Evolutionary conservation across 2,113 vertebrate genomes (phyloP).

Genomic region (Equus quagga): DNA sequence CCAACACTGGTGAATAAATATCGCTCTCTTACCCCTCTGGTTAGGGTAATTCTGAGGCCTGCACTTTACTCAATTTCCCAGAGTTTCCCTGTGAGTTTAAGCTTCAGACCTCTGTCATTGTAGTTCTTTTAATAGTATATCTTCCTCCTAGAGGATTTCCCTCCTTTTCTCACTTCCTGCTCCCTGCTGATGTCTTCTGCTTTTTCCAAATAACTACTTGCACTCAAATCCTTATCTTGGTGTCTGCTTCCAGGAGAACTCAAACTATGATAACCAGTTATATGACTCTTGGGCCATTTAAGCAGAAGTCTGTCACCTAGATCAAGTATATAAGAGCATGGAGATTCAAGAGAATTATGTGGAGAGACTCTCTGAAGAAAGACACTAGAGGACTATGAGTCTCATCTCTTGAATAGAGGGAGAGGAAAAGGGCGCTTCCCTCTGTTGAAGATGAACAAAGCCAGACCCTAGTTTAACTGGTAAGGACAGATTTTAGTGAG

Average conservation of each 20-base stretch:
- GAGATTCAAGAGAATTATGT: neutral
- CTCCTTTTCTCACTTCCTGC: neutral
- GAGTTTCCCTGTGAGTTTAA: neutral
- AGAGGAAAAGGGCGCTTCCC: neutral
- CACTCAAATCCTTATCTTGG: neutral
- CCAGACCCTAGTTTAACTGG: neutral
- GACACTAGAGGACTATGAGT: neutral
- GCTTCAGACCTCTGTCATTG: neutral
- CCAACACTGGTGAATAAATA: neutral
- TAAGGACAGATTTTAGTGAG: neutral
- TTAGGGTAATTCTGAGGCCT: neutral
- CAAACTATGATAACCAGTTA: neutral
- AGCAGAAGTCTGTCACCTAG: neutral
- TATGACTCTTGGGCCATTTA: neutral
- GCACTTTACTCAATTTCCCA: neutral
- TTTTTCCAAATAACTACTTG: neutral
- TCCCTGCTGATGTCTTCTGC: neutral
- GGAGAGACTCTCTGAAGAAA: neutral
- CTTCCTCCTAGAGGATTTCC: neutral
- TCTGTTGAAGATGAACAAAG: neutral
- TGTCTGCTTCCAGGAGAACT: neutral
- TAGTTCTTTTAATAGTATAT: neutral
- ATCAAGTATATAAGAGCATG: neutral
- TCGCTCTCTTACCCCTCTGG: neutral
- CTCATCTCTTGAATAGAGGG: neutral